Conservation (phyloP, 1,140 invertebrate genomes). For the Globodera rostochiensis region DNA sequence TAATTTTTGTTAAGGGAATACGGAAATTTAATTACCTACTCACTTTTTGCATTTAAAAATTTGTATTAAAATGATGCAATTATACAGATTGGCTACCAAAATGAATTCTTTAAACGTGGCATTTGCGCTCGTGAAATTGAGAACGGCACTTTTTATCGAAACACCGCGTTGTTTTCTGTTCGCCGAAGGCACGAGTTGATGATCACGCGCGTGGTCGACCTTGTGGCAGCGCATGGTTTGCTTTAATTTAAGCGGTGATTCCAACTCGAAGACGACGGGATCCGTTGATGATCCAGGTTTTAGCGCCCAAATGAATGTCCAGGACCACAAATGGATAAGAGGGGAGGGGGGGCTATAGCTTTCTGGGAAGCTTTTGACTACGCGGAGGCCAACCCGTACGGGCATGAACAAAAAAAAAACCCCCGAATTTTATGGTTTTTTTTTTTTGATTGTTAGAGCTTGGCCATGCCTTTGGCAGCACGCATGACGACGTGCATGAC, state of each 20-base stretch:
- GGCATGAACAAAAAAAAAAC: too few species aligned
- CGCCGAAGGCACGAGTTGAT: conserved; percentile 41
- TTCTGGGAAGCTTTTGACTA: too few species aligned
- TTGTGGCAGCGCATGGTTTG: conserved; percentile 51
- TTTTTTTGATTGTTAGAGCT: conserved; percentile 23
- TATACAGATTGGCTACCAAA: conserved; percentile 31
- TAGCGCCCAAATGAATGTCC: too few species aligned
- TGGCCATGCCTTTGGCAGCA: conserved; percentile 44
- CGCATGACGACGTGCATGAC: conserved; percentile 45
- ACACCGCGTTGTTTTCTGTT: conserved; percentile 43
- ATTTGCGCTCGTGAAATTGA: conserved; percentile 37
- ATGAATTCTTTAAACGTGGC: conserved; percentile 24
- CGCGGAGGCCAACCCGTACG: too few species aligned
- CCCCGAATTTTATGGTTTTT: too few species aligned
- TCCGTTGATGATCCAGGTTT: too few species aligned
- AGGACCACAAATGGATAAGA: too few species aligned
- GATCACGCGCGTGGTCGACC: conserved; percentile 55
- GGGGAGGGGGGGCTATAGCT: too few species aligned
- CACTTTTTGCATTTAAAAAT: not conserved
- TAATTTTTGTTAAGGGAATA: too few species aligned
- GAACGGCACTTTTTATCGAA: conserved; percentile 31
- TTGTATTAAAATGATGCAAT: not conserved
- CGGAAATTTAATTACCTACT: too few species aligned
- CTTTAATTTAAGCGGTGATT: conserved; percentile 17
- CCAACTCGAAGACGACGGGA: conserved; percentile 1